Base-by-base conservation (phyloP, 2,888 invertebrate genomes). In the Lacanobia wlatinum region DNA sequence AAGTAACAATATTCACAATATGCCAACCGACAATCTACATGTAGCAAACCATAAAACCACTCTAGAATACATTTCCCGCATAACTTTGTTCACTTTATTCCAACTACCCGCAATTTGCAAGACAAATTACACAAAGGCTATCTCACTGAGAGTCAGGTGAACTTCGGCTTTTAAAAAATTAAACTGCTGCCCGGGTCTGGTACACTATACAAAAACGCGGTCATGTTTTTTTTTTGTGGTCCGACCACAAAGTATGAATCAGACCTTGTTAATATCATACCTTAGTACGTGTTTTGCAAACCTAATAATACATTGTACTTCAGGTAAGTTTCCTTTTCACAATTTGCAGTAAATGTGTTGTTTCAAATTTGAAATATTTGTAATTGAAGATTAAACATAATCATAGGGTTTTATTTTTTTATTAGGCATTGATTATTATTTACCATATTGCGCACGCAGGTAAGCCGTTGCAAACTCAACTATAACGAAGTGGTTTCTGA, bases 121-220 rank as follows among this genome's bases (percentile, higher is more conserved):
- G 82, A 84, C 85, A 84, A 84, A 84, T 84, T 84, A 83, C 85
- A 79, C 85, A 82, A 82, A 84, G 73, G 85, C 73, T 76, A 79
- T 85, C 83, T 84, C 56, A 73, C 64, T 53, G 79, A 71, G 79
- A 77, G 62, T 53, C 85, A 84, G 85, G 85, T 82, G 80, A 76
- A 76, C 74, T 82, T 61, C 48, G 72, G 58, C 67, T 68, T 76
- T 80, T 76, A 73, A 84, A 82, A 84, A 79, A 84, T 82, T 82
- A 84, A 84, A 66, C 60, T 56, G 72, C 60, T 70, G 70, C 46
- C 40, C 18, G 61, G 28, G 18, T 50, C 10, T 58, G 21, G 52
- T 72, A 18, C 40, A 68, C 67, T 75, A 67, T 48, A 70, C 60
- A 84, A 73, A 72, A 70, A 69, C 46, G 12, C n/a, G 62, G 69